These are phyloP conservation scores for Scaptomyza graminum DNA, from an alignment of 1,140 invertebrate species.

Conservation along the genomic window DNA sequence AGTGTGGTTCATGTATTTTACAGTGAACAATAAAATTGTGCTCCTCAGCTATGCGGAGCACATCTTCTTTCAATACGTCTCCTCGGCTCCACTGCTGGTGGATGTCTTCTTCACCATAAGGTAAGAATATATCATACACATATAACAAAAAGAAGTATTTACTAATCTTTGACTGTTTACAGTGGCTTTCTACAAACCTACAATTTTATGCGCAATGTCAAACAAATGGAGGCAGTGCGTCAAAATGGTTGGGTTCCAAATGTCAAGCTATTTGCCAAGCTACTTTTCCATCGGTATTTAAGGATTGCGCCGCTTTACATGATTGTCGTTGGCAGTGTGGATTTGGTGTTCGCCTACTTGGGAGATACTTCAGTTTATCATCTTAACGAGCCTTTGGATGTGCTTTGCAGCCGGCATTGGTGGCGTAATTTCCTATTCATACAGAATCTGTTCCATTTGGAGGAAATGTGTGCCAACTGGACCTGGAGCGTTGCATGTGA, in stretches of 20 bases:
- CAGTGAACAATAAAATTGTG: slow-evolving; percentile 73
- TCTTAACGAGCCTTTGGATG: slow-evolving; percentile 84
- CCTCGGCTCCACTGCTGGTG: slow-evolving; percentile 75
- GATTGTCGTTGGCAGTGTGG: slow-evolving; percentile 84
- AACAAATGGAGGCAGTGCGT: slow-evolving; percentile 68
- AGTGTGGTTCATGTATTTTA: slow-evolving; percentile 82
- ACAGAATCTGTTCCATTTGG: slow-evolving; percentile 85
- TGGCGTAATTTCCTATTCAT: slow-evolving; percentile 88
- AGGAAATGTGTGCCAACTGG: slow-evolving; percentile 89
- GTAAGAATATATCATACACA: slow-evolving; percentile 41
- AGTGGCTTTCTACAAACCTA: slow-evolving; percentile 82
- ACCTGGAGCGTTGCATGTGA: slow-evolving; percentile 93
- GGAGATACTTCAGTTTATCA: slow-evolving; percentile 84
- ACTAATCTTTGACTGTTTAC: neutral
- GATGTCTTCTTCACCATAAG: slow-evolving; percentile 83
- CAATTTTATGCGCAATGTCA: slow-evolving; percentile 76
- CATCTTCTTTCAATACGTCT: slow-evolving; percentile 70
- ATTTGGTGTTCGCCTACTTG: slow-evolving; percentile 85
- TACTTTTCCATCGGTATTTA: slow-evolving; percentile 78
- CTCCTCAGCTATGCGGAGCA: slow-evolving; percentile 74
- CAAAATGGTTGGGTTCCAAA: slow-evolving; percentile 60
- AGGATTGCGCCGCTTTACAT: slow-evolving; percentile 85
- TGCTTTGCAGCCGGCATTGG: slow-evolving; percentile 86
- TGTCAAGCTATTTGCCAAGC: slow-evolving; percentile 69
- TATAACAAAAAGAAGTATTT: neutral